Evolutionary conservation across 1,140 invertebrate genomes (phyloP).

Genomic region (Heliconius nattereri): DNA sequence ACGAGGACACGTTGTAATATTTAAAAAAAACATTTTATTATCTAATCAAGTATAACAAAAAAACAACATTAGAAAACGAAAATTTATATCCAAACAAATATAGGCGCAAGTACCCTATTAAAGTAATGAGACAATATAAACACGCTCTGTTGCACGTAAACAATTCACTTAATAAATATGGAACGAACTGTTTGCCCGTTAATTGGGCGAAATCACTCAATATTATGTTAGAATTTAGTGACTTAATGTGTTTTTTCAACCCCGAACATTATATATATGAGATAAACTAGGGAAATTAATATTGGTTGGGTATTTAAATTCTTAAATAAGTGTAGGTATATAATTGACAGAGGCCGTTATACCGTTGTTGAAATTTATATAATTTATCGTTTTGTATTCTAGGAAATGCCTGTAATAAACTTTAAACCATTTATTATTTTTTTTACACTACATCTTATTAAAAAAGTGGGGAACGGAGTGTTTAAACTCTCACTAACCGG

Average conservation of each 20-base stretch:
- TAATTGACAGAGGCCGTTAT: too few relatives aligned
- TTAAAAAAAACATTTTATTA: neutral
- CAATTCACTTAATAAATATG: conserved; percentile 9
- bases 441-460: too few relatives aligned
- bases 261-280: neutral
- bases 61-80: neutral
- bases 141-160: neutral
- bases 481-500: too few relatives aligned
- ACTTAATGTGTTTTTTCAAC: neutral
- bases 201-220: neutral
- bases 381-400: neutral
- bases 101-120: neutral
- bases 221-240: neutral
- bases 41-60: neutral
- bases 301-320: too few relatives aligned
- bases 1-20: too few relatives aligned
- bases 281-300: too few relatives aligned
- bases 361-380: neutral
- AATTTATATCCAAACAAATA: neutral
- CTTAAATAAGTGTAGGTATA: too few relatives aligned
- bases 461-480: too few relatives aligned
- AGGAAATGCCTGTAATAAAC: too few relatives aligned
- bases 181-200: neutral
- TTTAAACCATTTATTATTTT: too few relatives aligned
- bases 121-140: neutral